A percentile compares a stretch with the other conserved stretches of the same genome.
Conservation (phyloP, 2,888 invertebrate genomes). For the Nephrotoma guestfalica region DNA sequence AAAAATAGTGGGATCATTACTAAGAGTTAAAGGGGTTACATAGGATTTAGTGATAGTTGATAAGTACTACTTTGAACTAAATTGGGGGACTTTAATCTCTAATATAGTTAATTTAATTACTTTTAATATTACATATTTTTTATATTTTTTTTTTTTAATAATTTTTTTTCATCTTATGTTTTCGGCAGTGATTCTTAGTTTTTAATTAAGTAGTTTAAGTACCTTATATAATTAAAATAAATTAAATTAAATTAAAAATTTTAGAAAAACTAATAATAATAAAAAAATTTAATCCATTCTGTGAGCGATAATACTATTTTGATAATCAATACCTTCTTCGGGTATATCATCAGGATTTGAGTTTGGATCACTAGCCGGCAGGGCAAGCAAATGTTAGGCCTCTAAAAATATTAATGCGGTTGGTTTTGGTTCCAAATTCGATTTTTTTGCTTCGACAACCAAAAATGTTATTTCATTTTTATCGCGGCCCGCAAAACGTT, state of each 20-base stretch:
- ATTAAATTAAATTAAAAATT: not conserved
- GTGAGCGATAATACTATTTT: constrained; percentile 16
- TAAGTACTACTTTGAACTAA: not conserved
- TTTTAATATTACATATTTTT: not conserved
- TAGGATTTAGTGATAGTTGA: not conserved
- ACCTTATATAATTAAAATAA: not conserved
- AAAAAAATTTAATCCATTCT: not conserved
- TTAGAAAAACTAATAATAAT: not conserved
- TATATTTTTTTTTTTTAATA: not conserved
- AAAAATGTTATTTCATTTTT: constrained; percentile 82
- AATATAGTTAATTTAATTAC: not conserved
- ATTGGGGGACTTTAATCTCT: not conserved
- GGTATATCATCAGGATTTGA: constrained; percentile 12
- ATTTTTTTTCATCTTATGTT: not conserved
- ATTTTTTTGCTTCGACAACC: constrained; percentile 84
- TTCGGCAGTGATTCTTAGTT: constrained; percentile 1
- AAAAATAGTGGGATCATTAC: not conserved
- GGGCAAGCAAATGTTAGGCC: constrained; percentile 83
- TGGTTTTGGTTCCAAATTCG: constrained; percentile 81
- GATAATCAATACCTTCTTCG: constrained; percentile 31
- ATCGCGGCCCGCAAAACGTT: constrained; percentile 80
- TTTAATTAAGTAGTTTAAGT: constrained; percentile 1
- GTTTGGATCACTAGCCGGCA: constrained; percentile 53
- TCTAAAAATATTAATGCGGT: constrained; percentile 82
- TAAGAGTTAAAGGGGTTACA: not conserved